Evolutionary conservation across 1,140 invertebrate genomes (phyloP).

Genomic region (Neuroterus valhalla): DNA sequence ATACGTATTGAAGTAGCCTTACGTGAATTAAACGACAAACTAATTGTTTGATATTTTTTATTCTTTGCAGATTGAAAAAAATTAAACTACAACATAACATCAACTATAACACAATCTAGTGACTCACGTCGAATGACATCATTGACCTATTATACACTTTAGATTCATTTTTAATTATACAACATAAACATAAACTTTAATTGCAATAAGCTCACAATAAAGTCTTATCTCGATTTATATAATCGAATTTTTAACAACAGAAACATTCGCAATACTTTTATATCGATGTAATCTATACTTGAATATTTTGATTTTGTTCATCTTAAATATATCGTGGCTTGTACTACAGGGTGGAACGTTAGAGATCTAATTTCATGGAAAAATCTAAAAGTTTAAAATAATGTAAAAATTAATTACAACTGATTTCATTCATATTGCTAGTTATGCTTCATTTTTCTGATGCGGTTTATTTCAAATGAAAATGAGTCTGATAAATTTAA

Average conservation of each 20-base stretch:
- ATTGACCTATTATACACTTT: slow-evolving; percentile 8
- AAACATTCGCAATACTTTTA: no score
- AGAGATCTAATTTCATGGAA: background rate
- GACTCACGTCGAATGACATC: slow-evolving; percentile 16
- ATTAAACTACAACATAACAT: slow-evolving; percentile 21
- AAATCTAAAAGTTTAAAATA: background rate
- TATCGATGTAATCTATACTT: background rate
- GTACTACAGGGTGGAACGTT: slow-evolving; percentile 5
- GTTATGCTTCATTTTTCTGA: background rate
- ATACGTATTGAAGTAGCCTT: no score
- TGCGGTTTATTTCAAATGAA: background rate
- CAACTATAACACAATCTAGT: slow-evolving; percentile 23
- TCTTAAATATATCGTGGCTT: slow-evolving; percentile 25
- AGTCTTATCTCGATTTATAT: background rate
- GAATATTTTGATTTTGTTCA: slow-evolving; percentile 11
- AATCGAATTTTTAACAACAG: background rate
- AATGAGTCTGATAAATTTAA: background rate
- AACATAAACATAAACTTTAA: slow-evolving; percentile 11
- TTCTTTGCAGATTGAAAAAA: slow-evolving; percentile 28
- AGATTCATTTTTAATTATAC: slow-evolving; percentile 17
- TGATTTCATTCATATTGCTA: background rate
- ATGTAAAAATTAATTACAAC: background rate
- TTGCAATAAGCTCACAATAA: background rate
- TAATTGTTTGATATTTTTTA: slow-evolving; percentile 6
- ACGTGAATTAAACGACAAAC: no score